Evolutionary conservation across 2,797 vertebrate species (phyloP), one percentile per base, ranked within the genome.

Genomic region (Babyrousa celebensis): DNA sequence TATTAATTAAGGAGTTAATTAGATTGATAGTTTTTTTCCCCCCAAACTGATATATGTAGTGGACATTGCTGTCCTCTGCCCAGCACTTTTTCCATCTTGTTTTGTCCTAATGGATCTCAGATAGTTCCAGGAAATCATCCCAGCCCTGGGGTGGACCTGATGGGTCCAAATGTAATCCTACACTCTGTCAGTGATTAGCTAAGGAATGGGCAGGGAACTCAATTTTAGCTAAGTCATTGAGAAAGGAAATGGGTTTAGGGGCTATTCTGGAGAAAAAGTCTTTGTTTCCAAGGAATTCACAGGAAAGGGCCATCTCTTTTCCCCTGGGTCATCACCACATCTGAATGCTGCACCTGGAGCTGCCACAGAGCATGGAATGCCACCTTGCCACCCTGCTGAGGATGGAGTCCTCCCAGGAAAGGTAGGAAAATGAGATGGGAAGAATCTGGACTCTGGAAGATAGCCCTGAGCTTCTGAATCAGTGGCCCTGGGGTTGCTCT

Each of bases 1-100:
- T 97, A 80, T 86, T 93, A 91, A 96, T 92, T 52, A 96, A 72
- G 29, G 32, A 90, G 54, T 85, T 92, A 95, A 96, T 97, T 89
- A 79, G 17, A 92, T 52, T 95, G 70, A 79, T 70, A 79, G 77
- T 48, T 40, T 75, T 93, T 97, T 83, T 89, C 43, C 21, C 78
- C 43, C 21, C 78, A 79, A 90, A 79, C 52, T 56, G 52, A 85
- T 70, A 18, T 4, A 8, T 20, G 5, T 52, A 70, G 52, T 72
- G 18, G 32, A 94, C n/a, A 40, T 58, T 89, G 40, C 36, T 86
- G 11, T 88, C 54, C 40, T 32, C 32, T 75, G 36, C 15, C 48
- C 12, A 27, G 29, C 11, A 71, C 88, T 29, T 90, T 2, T 90
- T 88, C 25, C 12, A 17, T 93, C 18, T n/a, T 71, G 43, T 25